Evolutionary conservation across 53 echinoderm and acorn worm species (phyloP).

Genomic region (Stichopus horrens): DNA sequence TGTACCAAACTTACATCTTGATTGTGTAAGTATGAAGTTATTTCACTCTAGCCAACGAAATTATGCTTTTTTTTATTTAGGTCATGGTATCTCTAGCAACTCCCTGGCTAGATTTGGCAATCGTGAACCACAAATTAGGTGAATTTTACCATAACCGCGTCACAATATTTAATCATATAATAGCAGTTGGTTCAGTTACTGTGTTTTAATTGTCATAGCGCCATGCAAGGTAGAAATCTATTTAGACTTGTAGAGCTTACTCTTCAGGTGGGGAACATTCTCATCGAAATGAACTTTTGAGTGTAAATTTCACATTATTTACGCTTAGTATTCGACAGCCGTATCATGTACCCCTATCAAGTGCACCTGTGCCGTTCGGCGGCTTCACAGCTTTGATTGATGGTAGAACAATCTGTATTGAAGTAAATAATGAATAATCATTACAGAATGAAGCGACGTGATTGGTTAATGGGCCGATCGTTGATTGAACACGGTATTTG

Average conservation of each 20-base stretch:
- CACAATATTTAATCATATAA: too few species aligned
- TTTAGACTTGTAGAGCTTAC: not conserved
- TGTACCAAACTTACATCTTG: too few species aligned
- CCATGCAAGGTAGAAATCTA: not conserved
- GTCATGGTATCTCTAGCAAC: too few species aligned
- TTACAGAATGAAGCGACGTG: not conserved
- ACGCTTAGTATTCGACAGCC: slow-evolving; percentile 13
- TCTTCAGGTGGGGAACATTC: not conserved
- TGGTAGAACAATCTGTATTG: slow-evolving; percentile 5
- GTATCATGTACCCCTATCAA: slow-evolving; percentile 16
- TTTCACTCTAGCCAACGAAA: too few species aligned
- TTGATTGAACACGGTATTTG: slow-evolving; percentile 43
- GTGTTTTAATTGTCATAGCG: too few species aligned
- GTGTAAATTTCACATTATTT: slow-evolving; percentile 30
- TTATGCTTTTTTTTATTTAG: too few species aligned
- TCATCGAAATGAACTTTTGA: not conserved
- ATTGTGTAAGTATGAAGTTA: too few species aligned
- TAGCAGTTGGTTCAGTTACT: too few species aligned
- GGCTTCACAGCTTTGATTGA: slow-evolving; percentile 42
- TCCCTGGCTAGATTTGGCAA: too few species aligned
- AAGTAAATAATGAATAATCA: slow-evolving; percentile 36
- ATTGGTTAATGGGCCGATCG: slow-evolving; percentile 15
- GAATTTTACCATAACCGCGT: too few species aligned
- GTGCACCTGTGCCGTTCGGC: slow-evolving; percentile 40
- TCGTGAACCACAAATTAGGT: too few species aligned